Percentiles rank a stretch among this genome's conserved stretches.
These are phyloP conservation scores for Drosophila niveifrons DNA, from an alignment of 2,888 invertebrate genomes.

Conservation along the genomic window DNA sequence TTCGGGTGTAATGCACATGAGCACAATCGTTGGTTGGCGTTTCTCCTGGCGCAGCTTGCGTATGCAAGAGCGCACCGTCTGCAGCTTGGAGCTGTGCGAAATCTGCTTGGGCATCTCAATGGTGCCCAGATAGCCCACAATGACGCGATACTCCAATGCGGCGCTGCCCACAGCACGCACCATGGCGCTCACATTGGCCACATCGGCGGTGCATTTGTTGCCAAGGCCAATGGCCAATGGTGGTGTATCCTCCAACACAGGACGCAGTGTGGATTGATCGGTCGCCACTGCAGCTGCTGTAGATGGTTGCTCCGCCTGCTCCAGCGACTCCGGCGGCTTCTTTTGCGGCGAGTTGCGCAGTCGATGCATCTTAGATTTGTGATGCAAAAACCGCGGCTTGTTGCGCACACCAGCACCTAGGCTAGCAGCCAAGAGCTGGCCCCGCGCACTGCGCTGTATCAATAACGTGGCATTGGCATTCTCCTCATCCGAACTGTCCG, in stretches of 20 bases:
- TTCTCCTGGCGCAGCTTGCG: constrained; percentile 95
- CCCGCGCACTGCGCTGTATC: constrained; percentile 57
- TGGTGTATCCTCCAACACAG: constrained; percentile 82
- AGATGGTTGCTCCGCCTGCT: constrained; percentile 22
- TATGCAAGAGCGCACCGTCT: constrained; percentile 94
- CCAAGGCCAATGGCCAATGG: constrained; percentile 53
- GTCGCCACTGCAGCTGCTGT: constrained; percentile 9
- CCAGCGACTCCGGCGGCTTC: constrained; percentile 59
- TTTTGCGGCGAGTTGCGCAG: constrained; percentile 88
- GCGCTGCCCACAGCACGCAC: constrained; percentile 81
- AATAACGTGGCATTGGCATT: constrained; percentile 84
- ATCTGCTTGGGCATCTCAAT: constrained; percentile 97
- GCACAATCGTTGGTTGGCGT: constrained; percentile 92
- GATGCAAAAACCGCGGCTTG: constrained; percentile 85
- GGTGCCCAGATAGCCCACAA: constrained; percentile 97
- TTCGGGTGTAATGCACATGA: constrained; percentile 93
- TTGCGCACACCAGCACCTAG: constrained; percentile 67
- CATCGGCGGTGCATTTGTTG: constrained; percentile 82
- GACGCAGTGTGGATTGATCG: constrained; percentile 70
- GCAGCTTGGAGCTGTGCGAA: constrained; percentile 90
- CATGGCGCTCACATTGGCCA: constrained; percentile 86
- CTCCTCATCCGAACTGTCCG: constrained; percentile 94
- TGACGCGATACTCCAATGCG: constrained; percentile 91
- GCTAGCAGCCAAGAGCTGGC: constrained; percentile 64
- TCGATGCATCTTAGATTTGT: constrained; percentile 86